These are phyloP conservation scores for Acrobasis suavella DNA, from an alignment of 2,888 invertebrate species.

Conservation along the genomic window DNA sequence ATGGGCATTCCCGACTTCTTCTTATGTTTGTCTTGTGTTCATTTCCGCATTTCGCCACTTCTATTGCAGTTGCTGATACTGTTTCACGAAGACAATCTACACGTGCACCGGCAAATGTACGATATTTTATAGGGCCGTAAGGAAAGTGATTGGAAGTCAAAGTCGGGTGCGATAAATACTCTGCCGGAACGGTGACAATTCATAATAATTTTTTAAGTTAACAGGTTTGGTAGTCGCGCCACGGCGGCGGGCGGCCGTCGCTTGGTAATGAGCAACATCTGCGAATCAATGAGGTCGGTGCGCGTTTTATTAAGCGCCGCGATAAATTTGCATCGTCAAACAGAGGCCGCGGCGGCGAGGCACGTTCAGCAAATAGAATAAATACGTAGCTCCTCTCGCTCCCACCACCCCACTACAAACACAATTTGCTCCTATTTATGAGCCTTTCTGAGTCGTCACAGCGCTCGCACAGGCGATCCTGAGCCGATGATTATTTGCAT, in stretches of 20 bases:
- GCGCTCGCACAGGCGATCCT: slow-evolving; percentile 46
- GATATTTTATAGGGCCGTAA: slow-evolving; percentile 29
- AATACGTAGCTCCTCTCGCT: slow-evolving; percentile 65
- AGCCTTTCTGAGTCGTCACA: slow-evolving; percentile 47
- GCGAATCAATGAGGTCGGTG: slow-evolving; percentile 70
- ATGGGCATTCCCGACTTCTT: slow-evolving; percentile 56
- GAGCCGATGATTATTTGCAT: slow-evolving; percentile 39
- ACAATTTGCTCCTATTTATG: slow-evolving; percentile 74
- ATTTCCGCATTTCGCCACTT: slow-evolving; percentile 40
- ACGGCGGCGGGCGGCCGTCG: slow-evolving; percentile 43
- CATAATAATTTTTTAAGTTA: slow-evolving; percentile 59
- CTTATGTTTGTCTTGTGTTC: slow-evolving; percentile 53
- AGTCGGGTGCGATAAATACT: slow-evolving; percentile 36
- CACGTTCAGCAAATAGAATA: slow-evolving; percentile 80
- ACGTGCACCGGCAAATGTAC: slow-evolving; percentile 26
- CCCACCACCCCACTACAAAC: slow-evolving; percentile 62
- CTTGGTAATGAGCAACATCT: slow-evolving; percentile 70
- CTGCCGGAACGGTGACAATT: slow-evolving; percentile 45
- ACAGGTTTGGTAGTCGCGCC: slow-evolving; percentile 51
- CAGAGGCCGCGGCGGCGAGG: slow-evolving; percentile 67
- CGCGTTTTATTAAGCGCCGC: slow-evolving; percentile 74
- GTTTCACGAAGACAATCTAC: slow-evolving; percentile 33
- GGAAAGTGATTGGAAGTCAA: slow-evolving; percentile 32
- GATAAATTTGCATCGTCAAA: slow-evolving; percentile 80
- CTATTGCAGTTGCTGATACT: slow-evolving; percentile 21